These are phyloP conservation scores for Rhineura floridana DNA, from an alignment of 2,113 vertebrate genomes.

Conservation along the genomic window DNA sequence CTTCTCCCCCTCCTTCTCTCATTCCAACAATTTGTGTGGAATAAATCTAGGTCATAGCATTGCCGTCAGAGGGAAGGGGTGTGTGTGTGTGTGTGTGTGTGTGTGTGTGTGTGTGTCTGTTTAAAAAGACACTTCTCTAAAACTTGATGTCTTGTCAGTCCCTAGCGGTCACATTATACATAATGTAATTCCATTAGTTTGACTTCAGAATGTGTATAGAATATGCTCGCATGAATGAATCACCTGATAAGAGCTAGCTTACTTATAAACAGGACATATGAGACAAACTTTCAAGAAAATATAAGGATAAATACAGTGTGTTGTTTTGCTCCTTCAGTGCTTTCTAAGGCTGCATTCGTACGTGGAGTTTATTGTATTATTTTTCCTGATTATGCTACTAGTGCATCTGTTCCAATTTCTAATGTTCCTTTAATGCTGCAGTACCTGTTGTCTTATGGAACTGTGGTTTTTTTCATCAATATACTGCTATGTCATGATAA, in stretches of 20 bases:
- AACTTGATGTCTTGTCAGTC: conserved; percentile 10
- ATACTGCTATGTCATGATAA: no score
- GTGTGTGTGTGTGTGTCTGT: no score
- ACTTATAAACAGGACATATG: neutral
- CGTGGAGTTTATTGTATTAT: no score
- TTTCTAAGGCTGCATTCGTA: no score
- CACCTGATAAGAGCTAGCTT: neutral
- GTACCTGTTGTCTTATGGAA: no score
- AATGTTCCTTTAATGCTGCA: no score
- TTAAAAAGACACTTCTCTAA: conserved; percentile 20
- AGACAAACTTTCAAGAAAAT: neutral
- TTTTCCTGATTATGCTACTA: no score
- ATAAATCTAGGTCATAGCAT: conserved; percentile 37
- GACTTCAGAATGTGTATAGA: neutral
- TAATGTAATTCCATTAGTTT: conserved; percentile 8
- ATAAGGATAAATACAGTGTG: neutral
- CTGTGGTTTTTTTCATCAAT: no score
- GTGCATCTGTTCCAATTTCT: no score
- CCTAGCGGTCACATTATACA: conserved; percentile 9
- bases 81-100: no score
- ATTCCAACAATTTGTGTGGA: conserved; percentile 26
- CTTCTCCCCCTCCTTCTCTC: neutral
- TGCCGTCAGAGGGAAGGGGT: neutral
- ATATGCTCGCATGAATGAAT: neutral
- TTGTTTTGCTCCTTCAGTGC: neutral